These are phyloP conservation scores for Sitophilus oryzae DNA, from an alignment of 1,140 invertebrate genomes.

Conservation along the genomic window DNA sequence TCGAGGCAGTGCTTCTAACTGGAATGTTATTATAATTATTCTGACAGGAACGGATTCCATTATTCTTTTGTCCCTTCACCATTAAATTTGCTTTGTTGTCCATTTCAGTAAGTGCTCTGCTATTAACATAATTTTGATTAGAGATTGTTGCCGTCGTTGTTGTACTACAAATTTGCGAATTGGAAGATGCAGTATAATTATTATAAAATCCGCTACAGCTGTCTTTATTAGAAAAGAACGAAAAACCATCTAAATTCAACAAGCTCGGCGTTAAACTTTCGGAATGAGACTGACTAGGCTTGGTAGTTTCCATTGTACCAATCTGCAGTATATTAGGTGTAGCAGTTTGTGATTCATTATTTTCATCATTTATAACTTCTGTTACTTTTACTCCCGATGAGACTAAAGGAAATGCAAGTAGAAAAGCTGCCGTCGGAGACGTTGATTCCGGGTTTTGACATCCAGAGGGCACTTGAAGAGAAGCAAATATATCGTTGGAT, in stretches of 20 bases:
- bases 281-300: constrained; percentile 35
- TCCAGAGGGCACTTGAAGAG: constrained; percentile 55
- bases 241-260: constrained; percentile 40
- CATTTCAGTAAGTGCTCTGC: too few species aligned
- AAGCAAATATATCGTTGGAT: constrained; percentile 67
- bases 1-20: too few species aligned
- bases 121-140: not conserved
- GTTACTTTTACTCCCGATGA: constrained; percentile 52
- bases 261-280: constrained; percentile 37
- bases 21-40: too few species aligned
- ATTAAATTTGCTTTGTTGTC: too few species aligned
- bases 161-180: not conserved
- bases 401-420: constrained; percentile 69
- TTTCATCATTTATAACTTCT: constrained; percentile 53
- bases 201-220: constrained; percentile 30
- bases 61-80: not conserved
- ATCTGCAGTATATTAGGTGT: constrained; percentile 59
- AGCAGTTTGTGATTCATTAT: constrained; percentile 49
- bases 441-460: constrained; percentile 61
- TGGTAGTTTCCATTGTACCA: constrained; percentile 53
- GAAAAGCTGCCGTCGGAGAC: constrained; percentile 70
- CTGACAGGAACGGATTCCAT: not conserved
- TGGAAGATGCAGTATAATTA: not conserved
- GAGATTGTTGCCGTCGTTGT: not conserved
- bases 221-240: constrained; percentile 37